phyloP scores from a whole-genome alignment of 1,140 invertebrate genomes.

The Triops longicaudatus region DNA sequence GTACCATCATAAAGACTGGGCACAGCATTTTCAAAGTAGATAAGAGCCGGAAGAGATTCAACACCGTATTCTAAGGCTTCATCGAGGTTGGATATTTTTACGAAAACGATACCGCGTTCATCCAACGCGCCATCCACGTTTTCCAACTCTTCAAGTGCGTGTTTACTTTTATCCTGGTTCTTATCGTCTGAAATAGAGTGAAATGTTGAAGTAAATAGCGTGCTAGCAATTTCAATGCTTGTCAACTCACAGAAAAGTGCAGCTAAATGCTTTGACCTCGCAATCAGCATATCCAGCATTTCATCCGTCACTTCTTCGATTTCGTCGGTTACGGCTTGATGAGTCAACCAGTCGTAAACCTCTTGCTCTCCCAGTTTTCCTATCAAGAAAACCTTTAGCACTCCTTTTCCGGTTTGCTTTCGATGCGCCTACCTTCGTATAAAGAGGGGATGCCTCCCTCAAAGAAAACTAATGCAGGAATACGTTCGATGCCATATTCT shows the following conservation, averaged over 20 bases:
- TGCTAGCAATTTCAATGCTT: neutral
- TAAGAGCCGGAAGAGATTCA: slow-evolving; percentile 70
- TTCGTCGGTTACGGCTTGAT: slow-evolving; percentile 80
- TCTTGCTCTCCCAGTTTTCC: slow-evolving; percentile 84
- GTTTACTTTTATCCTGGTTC: slow-evolving; percentile 77
- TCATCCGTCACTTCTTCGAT: slow-evolving; percentile 91
- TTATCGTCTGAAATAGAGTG: slow-evolving; percentile 62
- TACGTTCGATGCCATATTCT: slow-evolving; percentile 74
- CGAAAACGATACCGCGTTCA: slow-evolving; percentile 72
- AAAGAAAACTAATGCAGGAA: slow-evolving; percentile 83
- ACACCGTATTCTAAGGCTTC: slow-evolving; percentile 86
- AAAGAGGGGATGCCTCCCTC: slow-evolving; percentile 86
- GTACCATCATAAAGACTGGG: slow-evolving; percentile 73
- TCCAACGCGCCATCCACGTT: slow-evolving; percentile 94
- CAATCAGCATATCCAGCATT: slow-evolving; percentile 81
- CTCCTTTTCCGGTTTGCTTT: neutral
- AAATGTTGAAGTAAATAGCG: neutral
- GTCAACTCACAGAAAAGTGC: slow-evolving; percentile 79
- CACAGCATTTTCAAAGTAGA: slow-evolving; percentile 80
- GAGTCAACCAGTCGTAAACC: slow-evolving; percentile 77
- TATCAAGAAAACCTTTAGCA: slow-evolving; percentile 18
- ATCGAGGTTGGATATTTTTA: slow-evolving; percentile 83
- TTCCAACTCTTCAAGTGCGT: slow-evolving; percentile 78
- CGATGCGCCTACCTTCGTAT: slow-evolving; percentile 61
- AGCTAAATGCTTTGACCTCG: slow-evolving; percentile 77